phyloP scores from a whole-genome alignment of 2,113 vertebrate genomes.

The Budorcas taxicolor region DNA sequence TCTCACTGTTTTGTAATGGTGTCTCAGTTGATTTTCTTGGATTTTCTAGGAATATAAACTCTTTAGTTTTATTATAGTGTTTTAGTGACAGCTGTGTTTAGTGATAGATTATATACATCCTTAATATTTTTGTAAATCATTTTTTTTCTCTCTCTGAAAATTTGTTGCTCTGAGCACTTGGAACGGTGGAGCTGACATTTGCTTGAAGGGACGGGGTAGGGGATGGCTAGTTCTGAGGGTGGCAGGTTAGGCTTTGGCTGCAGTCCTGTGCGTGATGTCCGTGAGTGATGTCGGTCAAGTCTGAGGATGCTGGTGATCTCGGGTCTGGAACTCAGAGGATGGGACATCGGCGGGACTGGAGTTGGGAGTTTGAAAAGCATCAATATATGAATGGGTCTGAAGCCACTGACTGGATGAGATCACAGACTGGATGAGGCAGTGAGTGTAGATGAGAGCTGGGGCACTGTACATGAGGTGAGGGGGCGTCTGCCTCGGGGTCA shows the following conservation, averaged over 20 bases:
- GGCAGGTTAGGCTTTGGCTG: neutral
- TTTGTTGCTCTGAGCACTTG: neutral
- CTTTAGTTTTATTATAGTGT: neutral
- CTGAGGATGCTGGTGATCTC: too few relatives aligned
- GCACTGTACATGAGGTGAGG: neutral
- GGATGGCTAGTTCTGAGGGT: neutral
- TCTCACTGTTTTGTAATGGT: neutral
- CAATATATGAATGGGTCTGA: neutral
- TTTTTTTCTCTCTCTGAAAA: neutral
- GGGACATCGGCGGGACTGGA: neutral
- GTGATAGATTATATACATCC: neutral
- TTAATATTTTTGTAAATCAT: neutral
- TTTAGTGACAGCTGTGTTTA: neutral
- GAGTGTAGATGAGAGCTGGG: neutral
- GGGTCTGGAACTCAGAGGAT: neutral
- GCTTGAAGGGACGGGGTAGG: neutral
- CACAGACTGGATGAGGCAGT: neutral
- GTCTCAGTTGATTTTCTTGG: neutral
- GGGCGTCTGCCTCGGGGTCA: neutral
- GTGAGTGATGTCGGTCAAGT: neutral
- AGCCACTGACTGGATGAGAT: neutral
- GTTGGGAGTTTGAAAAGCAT: neutral
- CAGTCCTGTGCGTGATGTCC: rapidly evolving
- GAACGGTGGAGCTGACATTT: neutral
- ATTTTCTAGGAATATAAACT: neutral